phyloP scores from a whole-genome alignment of 2,888 invertebrate genomes.

The Lottia gigantea region DNA sequence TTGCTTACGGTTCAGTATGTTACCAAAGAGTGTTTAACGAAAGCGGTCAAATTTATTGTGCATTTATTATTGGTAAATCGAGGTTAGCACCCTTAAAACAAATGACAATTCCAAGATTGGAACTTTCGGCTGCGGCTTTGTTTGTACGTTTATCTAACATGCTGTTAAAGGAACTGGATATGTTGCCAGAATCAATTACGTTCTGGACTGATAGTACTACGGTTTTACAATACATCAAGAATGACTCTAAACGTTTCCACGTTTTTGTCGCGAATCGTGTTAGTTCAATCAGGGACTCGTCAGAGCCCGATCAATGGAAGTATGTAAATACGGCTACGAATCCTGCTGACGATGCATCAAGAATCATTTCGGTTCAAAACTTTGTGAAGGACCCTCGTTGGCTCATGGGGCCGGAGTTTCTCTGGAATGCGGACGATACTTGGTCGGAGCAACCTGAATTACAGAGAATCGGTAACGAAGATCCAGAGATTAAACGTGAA shows the following conservation, averaged over 20 bases:
- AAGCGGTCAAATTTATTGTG: neutral
- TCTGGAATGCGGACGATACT: too few species aligned
- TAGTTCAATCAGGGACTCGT: neutral
- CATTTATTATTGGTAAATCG: constrained; percentile 24
- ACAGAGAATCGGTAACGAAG: too few species aligned
- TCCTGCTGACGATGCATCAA: too few species aligned
- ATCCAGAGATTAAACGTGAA: too few species aligned
- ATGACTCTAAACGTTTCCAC: constrained; percentile 9
- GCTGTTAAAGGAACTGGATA: neutral
- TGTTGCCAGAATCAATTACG: neutral
- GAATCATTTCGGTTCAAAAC: too few species aligned
- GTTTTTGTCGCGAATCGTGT: constrained; percentile 16
- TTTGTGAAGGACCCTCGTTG: too few species aligned
- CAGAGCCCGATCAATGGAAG: too few species aligned
- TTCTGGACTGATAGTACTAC: neutral
- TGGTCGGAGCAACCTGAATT: too few species aligned
- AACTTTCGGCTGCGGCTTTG: constrained; percentile 27
- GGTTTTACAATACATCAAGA: neutral
- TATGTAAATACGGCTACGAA: too few species aligned
- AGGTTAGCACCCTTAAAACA: constrained; percentile 27
- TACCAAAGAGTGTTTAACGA: constrained; percentile 14
- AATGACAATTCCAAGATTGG: constrained; percentile 29
- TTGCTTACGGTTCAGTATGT: constrained; percentile 10
- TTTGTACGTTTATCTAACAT: constrained; percentile 12
- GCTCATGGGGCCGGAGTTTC: too few species aligned